These are phyloP conservation scores for Antechinus stuartii DNA, from an alignment of 2,113 vertebrate genomes.

Conservation along the genomic window DNA sequence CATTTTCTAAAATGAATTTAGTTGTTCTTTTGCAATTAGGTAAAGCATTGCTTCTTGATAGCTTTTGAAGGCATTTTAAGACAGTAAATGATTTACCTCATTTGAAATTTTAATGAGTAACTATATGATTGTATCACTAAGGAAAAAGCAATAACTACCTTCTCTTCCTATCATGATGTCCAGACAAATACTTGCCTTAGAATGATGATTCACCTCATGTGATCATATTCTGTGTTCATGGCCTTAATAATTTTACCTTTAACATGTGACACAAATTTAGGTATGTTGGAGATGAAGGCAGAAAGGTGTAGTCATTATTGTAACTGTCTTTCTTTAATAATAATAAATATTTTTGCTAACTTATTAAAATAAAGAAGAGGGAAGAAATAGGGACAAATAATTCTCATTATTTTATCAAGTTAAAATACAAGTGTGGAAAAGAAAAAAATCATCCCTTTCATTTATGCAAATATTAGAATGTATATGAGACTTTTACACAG, in stretches of 20 bases:
- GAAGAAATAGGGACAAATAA: constrained; percentile 9
- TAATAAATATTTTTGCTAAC: background rate
- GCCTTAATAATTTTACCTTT: background rate
- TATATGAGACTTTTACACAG: constrained; percentile 23
- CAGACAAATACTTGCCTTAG: background rate
- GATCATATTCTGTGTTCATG: background rate
- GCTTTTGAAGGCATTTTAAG: constrained; percentile 47
- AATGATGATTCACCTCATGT: background rate
- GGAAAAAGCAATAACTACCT: background rate
- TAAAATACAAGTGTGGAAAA: constrained; percentile 46
- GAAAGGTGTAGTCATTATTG: background rate
- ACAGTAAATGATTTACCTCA: constrained; percentile 42
- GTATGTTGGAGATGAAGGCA: background rate
- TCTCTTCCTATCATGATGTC: background rate
- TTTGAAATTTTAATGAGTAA: constrained; percentile 5
- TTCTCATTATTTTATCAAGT: constrained; percentile 41
- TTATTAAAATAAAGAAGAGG: background rate
- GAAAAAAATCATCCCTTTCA: constrained; percentile 49
- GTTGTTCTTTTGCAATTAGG: constrained; percentile 59
- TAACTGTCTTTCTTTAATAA: background rate
- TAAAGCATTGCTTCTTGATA: constrained; percentile 55
- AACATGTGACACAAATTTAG: background rate
- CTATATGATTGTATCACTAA: background rate
- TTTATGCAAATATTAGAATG: constrained; percentile 53
- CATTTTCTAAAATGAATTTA: constrained; percentile 72